phyloP scores from a whole-genome alignment of 2,888 invertebrate species.

The Artemia sinica region DNA sequence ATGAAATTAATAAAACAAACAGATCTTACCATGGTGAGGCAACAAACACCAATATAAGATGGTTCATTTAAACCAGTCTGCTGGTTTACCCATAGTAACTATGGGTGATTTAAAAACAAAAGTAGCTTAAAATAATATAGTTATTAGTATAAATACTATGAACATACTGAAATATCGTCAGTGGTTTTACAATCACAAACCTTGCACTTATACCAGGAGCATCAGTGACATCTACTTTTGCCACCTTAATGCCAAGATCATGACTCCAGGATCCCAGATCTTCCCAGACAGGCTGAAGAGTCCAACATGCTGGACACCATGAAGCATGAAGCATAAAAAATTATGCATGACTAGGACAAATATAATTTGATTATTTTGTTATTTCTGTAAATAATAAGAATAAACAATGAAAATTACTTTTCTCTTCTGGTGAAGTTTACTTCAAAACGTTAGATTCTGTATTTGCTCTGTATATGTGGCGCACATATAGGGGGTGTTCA shows the following conservation, averaged over 20 bases:
- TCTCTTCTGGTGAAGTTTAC: too few species aligned
- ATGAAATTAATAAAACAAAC: too few species aligned
- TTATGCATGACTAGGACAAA: background rate
- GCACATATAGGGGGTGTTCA: too few species aligned
- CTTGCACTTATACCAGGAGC: slow-evolving; percentile 89
- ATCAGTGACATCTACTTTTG: slow-evolving; percentile 80
- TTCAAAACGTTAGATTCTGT: slow-evolving; percentile 20
- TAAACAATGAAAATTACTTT: too few species aligned
- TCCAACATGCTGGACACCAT: slow-evolving; percentile 96
- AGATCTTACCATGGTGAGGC: too few species aligned
- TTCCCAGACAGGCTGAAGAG: slow-evolving; percentile 69
- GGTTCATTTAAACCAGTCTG: too few species aligned
- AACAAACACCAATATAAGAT: too few species aligned
- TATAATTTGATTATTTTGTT: too few species aligned
- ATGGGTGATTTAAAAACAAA: slow-evolving; percentile 14
- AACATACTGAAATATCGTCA: slow-evolving; percentile 90
- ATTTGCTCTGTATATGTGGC: too few species aligned
- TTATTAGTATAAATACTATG: slow-evolving; percentile 14
- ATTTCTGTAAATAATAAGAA: slow-evolving; percentile 35
- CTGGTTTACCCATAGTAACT: too few species aligned
- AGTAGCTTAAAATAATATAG: slow-evolving; percentile 12
- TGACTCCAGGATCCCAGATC: slow-evolving; percentile 55
- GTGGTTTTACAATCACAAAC: slow-evolving; percentile 90
- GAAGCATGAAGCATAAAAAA: slow-evolving; percentile 74
- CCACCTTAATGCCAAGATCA: slow-evolving; percentile 60